Evolutionary conservation across 2,888 invertebrate species (phyloP).

Genomic region (Drosophila paramelanica): DNA sequence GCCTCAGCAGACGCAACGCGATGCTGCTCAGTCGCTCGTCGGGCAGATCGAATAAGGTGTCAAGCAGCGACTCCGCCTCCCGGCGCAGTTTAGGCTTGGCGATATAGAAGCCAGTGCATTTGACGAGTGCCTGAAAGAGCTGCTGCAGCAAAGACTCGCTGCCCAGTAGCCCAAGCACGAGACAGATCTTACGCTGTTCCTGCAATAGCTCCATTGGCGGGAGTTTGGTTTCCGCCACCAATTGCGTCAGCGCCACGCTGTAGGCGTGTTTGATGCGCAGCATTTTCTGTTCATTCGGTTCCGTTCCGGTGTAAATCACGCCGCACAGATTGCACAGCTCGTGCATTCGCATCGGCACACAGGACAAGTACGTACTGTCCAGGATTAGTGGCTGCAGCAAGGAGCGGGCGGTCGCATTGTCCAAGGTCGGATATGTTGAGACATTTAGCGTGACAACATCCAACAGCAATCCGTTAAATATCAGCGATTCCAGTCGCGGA

Average conservation of each 20-base stretch:
- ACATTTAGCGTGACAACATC: slow-evolving; percentile 43
- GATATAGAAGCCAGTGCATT: slow-evolving; percentile 60
- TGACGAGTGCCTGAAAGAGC: slow-evolving; percentile 68
- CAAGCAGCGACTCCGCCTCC: slow-evolving; percentile 69
- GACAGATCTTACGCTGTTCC: slow-evolving; percentile 38
- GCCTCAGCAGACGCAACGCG: slow-evolving; percentile 63
- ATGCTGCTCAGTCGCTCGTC: slow-evolving; percentile 56
- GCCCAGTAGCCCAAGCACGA: slow-evolving; percentile 73
- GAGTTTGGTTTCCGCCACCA: slow-evolving; percentile 8
- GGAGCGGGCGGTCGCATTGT: background rate
- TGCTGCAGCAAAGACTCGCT: slow-evolving; percentile 69
- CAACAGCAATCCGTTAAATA: slow-evolving; percentile 68
- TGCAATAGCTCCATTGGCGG: slow-evolving; percentile 29
- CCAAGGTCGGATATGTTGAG: background rate
- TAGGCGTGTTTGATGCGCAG: slow-evolving; percentile 38
- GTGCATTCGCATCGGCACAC: slow-evolving; percentile 38
- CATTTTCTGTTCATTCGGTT: slow-evolving; percentile 33
- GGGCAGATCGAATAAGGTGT: slow-evolving; percentile 70
- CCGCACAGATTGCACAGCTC: slow-evolving; percentile 7
- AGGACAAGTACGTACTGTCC: slow-evolving; percentile 60
- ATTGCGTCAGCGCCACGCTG: slow-evolving; percentile 32
- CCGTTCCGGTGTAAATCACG: background rate
- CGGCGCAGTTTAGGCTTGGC: slow-evolving; percentile 55
- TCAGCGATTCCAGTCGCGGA: slow-evolving; percentile 72
- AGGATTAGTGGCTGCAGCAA: slow-evolving; percentile 49